phyloP scores from a whole-genome alignment of 1,140 invertebrate species.

The Atopsyche davidsoni region DNA sequence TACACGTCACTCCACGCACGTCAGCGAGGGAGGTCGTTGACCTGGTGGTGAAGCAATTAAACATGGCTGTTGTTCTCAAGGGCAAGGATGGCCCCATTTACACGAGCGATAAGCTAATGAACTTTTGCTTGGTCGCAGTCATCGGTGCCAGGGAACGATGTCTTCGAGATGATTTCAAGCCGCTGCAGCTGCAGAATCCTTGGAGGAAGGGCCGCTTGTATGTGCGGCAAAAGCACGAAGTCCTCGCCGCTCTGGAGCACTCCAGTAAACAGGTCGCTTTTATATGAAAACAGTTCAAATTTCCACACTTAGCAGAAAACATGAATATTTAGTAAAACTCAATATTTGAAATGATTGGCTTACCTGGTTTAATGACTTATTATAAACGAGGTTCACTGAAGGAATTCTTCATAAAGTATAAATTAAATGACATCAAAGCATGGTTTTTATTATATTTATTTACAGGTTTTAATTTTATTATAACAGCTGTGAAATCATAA shows the following conservation, averaged over 20 bases:
- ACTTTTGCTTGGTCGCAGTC: constrained; percentile 91
- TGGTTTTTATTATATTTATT: no score
- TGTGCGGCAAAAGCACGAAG: constrained; percentile 82
- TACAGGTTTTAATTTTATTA: no score
- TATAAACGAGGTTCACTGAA: no score
- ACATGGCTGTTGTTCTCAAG: constrained; percentile 85
- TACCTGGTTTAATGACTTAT: no score
- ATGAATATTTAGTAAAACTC: no score
- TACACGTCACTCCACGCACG: constrained; percentile 85
- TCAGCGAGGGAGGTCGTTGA: constrained; percentile 90
- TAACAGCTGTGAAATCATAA: no score
- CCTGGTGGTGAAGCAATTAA: constrained; percentile 87
- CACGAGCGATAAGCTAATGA: constrained; percentile 66
- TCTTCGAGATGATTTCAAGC: constrained; percentile 87
- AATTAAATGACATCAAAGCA: no score
- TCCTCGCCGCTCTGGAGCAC: constrained; percentile 80
- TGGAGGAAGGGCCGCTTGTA: constrained; percentile 91
- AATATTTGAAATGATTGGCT: no score
- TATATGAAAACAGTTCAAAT: no score
- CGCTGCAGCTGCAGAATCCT: constrained; percentile 86
- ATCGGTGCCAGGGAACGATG: constrained; percentile 88
- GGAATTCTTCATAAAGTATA: no score
- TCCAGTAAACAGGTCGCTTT: constrained; percentile 66
- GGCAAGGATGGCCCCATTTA: constrained; percentile 82
- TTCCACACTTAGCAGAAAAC: no score